Percentiles rank a stretch among this genome's conserved stretches.
Conservation (phyloP, 2,797 vertebrate genomes). For the Coluber constrictor region DNA sequence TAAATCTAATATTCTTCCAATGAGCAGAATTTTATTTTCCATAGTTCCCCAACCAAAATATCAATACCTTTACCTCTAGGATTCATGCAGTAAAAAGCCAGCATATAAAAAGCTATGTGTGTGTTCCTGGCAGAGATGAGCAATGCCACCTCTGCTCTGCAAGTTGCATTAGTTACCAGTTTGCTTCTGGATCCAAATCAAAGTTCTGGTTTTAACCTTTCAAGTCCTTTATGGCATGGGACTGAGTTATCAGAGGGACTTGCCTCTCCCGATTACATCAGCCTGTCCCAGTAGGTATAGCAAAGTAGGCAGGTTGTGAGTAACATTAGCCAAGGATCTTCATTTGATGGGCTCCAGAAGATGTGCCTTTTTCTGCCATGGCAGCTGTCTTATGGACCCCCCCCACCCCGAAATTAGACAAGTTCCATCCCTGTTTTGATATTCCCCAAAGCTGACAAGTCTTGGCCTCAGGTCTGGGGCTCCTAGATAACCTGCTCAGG, state of each 20-base stretch:
- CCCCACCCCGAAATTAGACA: not conserved
- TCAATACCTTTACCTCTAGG: not conserved
- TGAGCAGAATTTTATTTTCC: not conserved
- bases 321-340: not conserved
- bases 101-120: not conserved
- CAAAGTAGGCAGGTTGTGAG: not conserved
- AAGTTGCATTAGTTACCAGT: not conserved
- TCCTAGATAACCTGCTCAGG: not conserved
- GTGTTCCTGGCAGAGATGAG: no score
- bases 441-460: not conserved
- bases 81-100: not conserved
- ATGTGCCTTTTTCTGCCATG: not conserved
- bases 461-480: not conserved
- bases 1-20: not conserved
- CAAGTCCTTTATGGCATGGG: not conserved
- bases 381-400: not conserved
- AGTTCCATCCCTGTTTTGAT: not conserved
- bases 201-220: not conserved
- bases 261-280: not conserved
- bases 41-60: not conserved
- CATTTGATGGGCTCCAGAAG: not conserved
- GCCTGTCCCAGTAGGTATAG: not conserved
- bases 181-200: not conserved
- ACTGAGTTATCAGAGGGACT: not conserved
- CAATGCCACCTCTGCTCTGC: not conserved